Evolutionary conservation across 2,888 invertebrate genomes (phyloP).

Genomic region (Dendrolimus houi): DNA sequence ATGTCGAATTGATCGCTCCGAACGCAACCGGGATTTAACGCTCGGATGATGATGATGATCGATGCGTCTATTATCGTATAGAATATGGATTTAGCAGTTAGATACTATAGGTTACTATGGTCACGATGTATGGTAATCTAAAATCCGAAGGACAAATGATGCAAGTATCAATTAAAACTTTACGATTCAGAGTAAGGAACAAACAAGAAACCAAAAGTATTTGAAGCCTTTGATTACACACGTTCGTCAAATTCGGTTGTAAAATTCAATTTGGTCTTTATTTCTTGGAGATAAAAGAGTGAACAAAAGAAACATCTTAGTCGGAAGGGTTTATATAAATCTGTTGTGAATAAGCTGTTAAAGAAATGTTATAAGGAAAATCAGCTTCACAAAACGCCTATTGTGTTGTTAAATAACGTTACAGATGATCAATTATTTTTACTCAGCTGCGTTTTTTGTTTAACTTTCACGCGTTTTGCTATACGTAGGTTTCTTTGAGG

Average conservation of each 20-base stretch:
- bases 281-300: conserved; percentile 21
- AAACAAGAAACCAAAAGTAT: conserved; percentile 44
- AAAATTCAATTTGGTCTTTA: conserved; percentile 33
- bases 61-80: too few relatives aligned
- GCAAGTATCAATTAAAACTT: conserved; percentile 51
- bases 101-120: too few relatives aligned
- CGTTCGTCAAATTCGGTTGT: conserved; percentile 31
- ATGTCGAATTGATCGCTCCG: too few relatives aligned
- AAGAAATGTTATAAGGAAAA: conserved; percentile 12
- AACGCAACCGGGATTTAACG: too few relatives aligned
- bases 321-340: conserved; percentile 25
- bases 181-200: conserved; percentile 36
- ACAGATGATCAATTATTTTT: conserved; percentile 16
- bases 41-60: too few relatives aligned
- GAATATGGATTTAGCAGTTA: too few relatives aligned
- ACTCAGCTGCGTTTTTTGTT: conserved; percentile 11
- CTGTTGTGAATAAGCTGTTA: conserved; percentile 28
- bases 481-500: neutral
- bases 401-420: conserved; percentile 20
- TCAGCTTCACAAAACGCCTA: conserved; percentile 19
- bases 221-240: conserved; percentile 50
- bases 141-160: conserved; percentile 24
- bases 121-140: neutral
- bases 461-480: neutral
- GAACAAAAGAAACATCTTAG: conserved; percentile 19